Evolutionary conservation across 1,140 invertebrate species (phyloP), one percentile per base, ranked within the genome.

Genomic region (Drosophila parabipectinata): DNA sequence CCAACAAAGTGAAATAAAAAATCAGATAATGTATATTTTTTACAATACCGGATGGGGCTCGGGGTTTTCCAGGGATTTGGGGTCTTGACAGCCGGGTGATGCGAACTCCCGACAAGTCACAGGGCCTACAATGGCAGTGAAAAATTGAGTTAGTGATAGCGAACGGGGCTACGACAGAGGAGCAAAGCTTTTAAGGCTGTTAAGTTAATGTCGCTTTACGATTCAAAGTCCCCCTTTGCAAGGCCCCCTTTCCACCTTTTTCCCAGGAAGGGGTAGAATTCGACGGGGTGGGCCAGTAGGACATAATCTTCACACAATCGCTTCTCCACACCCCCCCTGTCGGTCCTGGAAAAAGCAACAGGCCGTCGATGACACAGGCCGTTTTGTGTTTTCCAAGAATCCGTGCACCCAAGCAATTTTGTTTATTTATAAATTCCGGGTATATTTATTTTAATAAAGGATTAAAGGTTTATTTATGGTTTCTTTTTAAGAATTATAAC

Each of bases 111-210:
- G 21, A 18, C 28, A 28, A 55, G 52, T 66, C 51, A 44, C 52
- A 51, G 69, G 69, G 58, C 68, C 69, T 48, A 55, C 77, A 83
- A 83, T 79, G 74, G 80, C 80, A 80, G 48, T 80, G 80, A 76
- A 76, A 84, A 83, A 83, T 83, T 83, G 80, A 83, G 80, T 83
- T 83, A 76, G 81, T 81, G 76, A 84, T 76, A 74, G 71, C 63
- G 67, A 34, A 14, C 4, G 41, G n/a, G 15, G 30, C 30, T 28
- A 41, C 14, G 56, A 41, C 15, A 26, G 34, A 57, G 39, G 55
- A 85, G 66, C 73, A 81, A 84, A 84, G 80, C 80, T 84, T 80
- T 84, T 85, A 84, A 77, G 80, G 73, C 80, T 73, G 72, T 73
- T 85, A 80, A 77, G 67, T 72, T 73, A 69, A 75, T 82, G 58